Evolutionary conservation across 2,113 vertebrate genomes (phyloP).

Genomic region (Mormyrus lacerda): DNA sequence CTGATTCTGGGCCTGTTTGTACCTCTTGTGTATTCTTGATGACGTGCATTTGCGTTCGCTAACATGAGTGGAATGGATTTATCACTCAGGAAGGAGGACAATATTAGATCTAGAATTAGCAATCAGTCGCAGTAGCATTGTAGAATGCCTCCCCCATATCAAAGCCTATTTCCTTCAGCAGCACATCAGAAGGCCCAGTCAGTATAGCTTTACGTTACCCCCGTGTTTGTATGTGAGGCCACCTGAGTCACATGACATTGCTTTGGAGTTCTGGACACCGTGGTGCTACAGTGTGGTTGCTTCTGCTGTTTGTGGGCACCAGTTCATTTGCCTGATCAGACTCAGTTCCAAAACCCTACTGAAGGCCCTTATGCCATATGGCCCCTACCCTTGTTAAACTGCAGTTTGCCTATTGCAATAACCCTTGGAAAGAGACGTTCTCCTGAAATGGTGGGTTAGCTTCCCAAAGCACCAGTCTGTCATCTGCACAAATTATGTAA

Average conservation of each 20-base stretch:
- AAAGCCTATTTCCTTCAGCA: conserved; percentile 41
- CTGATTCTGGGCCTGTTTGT: neutral
- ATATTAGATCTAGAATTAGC: conserved; percentile 21
- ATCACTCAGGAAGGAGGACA: neutral
- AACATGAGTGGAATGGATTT: neutral
- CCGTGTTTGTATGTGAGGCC: neutral
- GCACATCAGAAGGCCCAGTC: conserved; percentile 19
- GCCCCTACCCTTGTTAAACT: neutral
- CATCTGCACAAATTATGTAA: neutral
- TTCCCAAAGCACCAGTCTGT: neutral
- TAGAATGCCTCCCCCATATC: conserved; percentile 46
- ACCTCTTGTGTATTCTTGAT: neutral
- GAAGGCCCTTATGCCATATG: neutral
- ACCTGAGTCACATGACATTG: neutral
- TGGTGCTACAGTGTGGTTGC: neutral
- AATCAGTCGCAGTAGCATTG: conserved; percentile 45
- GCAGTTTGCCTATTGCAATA: neutral
- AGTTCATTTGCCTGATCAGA: neutral
- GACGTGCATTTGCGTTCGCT: conserved; percentile 12
- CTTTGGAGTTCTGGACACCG: conserved; percentile 14
- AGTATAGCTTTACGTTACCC: neutral
- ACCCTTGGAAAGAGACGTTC: neutral
- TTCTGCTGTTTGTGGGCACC: neutral
- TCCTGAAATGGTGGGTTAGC: neutral
- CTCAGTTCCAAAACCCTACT: neutral